Evolutionary conservation across 2,888 invertebrate genomes (phyloP), one percentile per base, ranked within the genome.

Genomic region (Calameuta pallipes): DNA sequence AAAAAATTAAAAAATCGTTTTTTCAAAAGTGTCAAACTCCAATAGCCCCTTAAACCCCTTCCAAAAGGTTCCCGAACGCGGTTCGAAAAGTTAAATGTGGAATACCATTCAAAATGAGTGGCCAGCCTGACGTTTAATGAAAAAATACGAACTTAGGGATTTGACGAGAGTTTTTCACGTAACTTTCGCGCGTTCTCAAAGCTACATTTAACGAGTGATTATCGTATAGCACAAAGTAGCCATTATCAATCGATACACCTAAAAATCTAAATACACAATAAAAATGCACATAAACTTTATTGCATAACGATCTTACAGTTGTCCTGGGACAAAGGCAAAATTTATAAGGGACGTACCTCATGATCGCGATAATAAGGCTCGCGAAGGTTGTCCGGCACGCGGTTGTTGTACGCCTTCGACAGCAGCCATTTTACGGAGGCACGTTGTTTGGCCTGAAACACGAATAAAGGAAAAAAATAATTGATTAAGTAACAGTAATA

Each of bases 341-440:
- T n/a, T 30, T 34, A 69, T 13, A 13, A 73, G 37, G 36, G 15
- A 85, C 90, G 93, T 91, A 97, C 98, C 95, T 98, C 98, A 93
- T 97, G 96, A 93, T 98, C 98, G 91, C 96, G 95, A 92, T 98
- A 98, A 93, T 98, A 98, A 81, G 98, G 98, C 92, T 98, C 98
- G 91, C 95, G 95, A 84, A 98, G 94, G 92, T 98, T 98, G 90
- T 97, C 96, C 87, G 98, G 98, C 92, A 96, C 97, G 93, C 95
- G 95, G 93, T 98, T 97, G 94, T 98, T 97, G 94, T 97, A 98
- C 83, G 98, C 98, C 94, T 98, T 98, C 88, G 97, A 96, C 86
- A 98, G 94, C 88, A 99, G 95, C 98, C 98, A 99, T 94, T 98
- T 97, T 90, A 98, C 95, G 89, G 98, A 98, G 90, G 98, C 97